Conservation (phyloP, 2,888 invertebrate genomes). For the Ceriagrion tenellum region DNA sequence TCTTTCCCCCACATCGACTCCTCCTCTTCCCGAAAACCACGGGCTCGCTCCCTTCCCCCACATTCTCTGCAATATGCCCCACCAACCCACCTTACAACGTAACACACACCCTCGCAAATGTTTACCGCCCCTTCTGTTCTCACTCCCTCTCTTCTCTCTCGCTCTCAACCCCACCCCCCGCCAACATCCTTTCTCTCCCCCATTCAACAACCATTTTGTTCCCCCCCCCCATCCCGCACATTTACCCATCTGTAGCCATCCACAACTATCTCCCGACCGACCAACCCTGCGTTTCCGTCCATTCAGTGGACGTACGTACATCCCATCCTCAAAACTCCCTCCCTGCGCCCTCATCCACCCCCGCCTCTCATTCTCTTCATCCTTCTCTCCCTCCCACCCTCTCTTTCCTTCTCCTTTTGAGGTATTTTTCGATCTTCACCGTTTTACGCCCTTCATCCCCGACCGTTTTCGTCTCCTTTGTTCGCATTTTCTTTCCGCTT, state of each 20-base stretch:
- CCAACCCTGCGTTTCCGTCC: background rate
- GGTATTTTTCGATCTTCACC: constrained; percentile 7
- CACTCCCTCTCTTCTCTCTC: background rate
- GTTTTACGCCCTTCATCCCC: background rate
- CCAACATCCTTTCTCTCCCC: background rate
- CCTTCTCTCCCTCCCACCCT: background rate
- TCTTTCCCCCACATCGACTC: background rate
- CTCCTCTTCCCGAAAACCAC: background rate
- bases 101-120: too few relatives aligned
- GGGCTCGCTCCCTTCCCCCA: background rate
- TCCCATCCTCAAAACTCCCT: background rate
- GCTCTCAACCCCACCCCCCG: background rate
- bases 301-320: background rate
- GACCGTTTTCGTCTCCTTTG: background rate
- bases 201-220: background rate
- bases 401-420: background rate
- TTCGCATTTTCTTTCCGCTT: background rate
- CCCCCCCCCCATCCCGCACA: background rate
- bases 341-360: background rate
- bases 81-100: too few relatives aligned
- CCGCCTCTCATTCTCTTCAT: too few relatives aligned
- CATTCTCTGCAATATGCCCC: background rate
- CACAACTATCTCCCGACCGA: background rate
- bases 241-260: constrained; percentile 16
- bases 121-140: background rate